phyloP scores from a whole-genome alignment of 2,888 invertebrate genomes.

The Reticulitermes lucifugus region DNA sequence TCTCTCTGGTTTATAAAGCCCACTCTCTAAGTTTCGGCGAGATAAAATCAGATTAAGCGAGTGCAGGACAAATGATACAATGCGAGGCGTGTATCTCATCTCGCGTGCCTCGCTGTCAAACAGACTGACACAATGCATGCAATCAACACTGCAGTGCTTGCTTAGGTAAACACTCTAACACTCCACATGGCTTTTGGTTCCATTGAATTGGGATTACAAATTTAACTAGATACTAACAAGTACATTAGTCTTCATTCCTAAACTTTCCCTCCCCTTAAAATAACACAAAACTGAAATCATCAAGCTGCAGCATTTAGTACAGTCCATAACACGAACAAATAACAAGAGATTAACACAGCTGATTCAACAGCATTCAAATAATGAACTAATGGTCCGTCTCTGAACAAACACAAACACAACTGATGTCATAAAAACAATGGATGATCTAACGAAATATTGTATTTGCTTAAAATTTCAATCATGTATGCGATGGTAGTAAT shows the following conservation, averaged over 20 bases:
- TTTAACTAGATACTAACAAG: conserved; percentile 8
- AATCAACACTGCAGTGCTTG: neutral
- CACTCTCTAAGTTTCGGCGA: neutral
- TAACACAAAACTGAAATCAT: neutral
- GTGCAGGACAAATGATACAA: neutral
- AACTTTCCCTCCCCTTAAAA: neutral
- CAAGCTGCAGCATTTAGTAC: neutral
- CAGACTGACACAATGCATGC: neutral
- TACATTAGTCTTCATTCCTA: neutral
- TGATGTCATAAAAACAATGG: too few relatives aligned
- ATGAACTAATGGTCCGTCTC: neutral
- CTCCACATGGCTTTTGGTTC: conserved; percentile 12
- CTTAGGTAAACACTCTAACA: conserved; percentile 4
- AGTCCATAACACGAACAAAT: neutral
- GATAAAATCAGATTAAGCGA: neutral
- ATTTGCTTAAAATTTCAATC: too few relatives aligned
- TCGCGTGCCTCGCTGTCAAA: neutral
- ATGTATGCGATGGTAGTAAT: too few relatives aligned
- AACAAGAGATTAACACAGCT: neutral
- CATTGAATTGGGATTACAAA: conserved; percentile 10
- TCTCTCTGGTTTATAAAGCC: too few relatives aligned
- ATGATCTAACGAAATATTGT: too few relatives aligned
- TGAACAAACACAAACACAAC: too few relatives aligned
- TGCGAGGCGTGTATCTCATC: neutral
- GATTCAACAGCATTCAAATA: neutral